A percentile compares a stretch with the other conserved stretches of the same genome.
Evolutionary conservation across 2,888 invertebrate species (phyloP).

Genomic region (Stenolophus ochropezus): DNA sequence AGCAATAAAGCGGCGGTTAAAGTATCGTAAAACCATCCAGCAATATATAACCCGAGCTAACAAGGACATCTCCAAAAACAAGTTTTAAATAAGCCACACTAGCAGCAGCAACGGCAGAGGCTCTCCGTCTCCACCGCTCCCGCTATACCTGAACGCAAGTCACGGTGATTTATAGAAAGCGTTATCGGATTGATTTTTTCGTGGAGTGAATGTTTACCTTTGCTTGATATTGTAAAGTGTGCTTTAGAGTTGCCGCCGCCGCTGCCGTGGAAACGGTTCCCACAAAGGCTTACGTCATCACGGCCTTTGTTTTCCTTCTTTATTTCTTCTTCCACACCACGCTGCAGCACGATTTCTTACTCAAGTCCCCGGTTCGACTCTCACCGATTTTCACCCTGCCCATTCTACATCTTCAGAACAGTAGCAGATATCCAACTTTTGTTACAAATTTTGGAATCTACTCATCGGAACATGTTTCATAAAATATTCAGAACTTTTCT

Average conservation of each 20-base stretch:
- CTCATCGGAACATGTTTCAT: no score
- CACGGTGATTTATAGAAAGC: slow-evolving; percentile 48
- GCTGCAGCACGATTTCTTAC: slow-evolving; percentile 47
- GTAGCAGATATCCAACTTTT: no score
- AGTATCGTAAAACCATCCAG: slow-evolving; percentile 26
- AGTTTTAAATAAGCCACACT: slow-evolving; percentile 50
- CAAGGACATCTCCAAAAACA: slow-evolving; percentile 47
- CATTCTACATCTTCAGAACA: no score
- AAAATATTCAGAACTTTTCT: no score
- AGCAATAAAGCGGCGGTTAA: slow-evolving; percentile 33
- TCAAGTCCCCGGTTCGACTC: no score
- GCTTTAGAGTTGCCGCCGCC: slow-evolving; percentile 71
- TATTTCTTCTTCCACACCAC: neutral
- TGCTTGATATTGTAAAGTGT: slow-evolving; percentile 74
- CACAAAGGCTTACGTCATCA: slow-evolving; percentile 66
- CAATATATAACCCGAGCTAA: slow-evolving; percentile 42
- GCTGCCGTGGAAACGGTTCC: slow-evolving; percentile 70
- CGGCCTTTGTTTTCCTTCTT: neutral
- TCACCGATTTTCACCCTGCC: no score
- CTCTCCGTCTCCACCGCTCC: neutral
- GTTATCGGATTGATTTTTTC: slow-evolving; percentile 49
- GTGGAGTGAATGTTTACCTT: slow-evolving; percentile 71
- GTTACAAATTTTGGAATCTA: no score
- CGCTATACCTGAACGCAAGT: neutral
- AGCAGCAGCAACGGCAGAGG: slow-evolving; percentile 1